Evolutionary conservation across 2,888 invertebrate genomes (phyloP), one percentile per base, ranked within the genome.

Genomic region (Acheta domesticus): DNA sequence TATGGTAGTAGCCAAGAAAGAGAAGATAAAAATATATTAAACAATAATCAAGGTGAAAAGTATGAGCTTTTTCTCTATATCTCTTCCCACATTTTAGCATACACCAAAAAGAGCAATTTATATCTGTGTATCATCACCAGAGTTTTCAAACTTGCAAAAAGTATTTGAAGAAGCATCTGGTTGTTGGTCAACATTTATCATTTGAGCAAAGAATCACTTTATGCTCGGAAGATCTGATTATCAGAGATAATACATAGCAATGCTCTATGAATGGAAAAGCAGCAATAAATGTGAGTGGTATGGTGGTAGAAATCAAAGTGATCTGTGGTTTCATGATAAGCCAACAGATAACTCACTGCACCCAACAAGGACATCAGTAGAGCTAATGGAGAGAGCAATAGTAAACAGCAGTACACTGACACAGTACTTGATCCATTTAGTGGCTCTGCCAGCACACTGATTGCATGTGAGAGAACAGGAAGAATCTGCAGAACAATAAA

Each of bases 381-480:
- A 75, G 21, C 75, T 75, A 75, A 75, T 75, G 75, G 75, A 75
- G 75, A 75, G 12, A 75, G 75, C 75, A 75, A 75, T 75, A 75
- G n/a, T 75, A 5, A 75, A 75, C 12, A 75, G 75, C 21, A 75
- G 75, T 23, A 75, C 21, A 75, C 12, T 23, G 75, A 75, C 75
- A 75, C 23, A 75, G 75, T 75, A 21, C 75, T 75, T 75, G 75
- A 75, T 75, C 75, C 75, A 75, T 75, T 75, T 75, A 75, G 75
- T 20, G 75, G 75, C 12, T 75, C 75, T 75, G n/a, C n/a, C 75
- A 75, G 75, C 75, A 75, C 75, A 75, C 75, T 75, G 75, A 75
- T 75, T 75, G 75, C 75, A 75, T 75, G 75, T 75, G 75, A 75
- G 75, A 75, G 75, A n/a, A 75, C 75, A 75, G 75, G 75, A 75